These are phyloP conservation scores for Uromys caudimaculatus DNA, from an alignment of 2,797 vertebrate genomes.

Conservation along the genomic window DNA sequence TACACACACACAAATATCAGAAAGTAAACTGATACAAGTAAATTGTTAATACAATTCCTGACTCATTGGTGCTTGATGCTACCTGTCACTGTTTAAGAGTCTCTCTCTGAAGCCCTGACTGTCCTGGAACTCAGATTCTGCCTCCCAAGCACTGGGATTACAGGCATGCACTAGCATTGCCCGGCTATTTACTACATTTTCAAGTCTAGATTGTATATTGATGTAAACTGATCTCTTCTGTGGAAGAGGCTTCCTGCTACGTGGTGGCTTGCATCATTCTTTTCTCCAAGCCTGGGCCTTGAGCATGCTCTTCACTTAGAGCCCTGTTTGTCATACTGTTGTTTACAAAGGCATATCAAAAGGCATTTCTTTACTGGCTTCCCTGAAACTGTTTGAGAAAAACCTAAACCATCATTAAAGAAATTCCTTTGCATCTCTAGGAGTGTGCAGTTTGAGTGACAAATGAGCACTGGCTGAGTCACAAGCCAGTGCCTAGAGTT, in stretches of 20 bases:
- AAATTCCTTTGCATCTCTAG: not conserved
- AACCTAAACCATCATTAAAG: not conserved
- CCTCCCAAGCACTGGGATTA: not conserved
- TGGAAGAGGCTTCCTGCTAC: not conserved
- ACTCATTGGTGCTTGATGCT: not conserved
- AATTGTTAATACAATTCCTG: not conserved
- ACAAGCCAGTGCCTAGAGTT: not conserved
- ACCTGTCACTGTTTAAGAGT: not conserved
- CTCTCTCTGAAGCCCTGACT: not conserved
- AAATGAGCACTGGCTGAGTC: not conserved
- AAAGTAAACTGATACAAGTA: not conserved
- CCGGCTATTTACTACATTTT: not conserved
- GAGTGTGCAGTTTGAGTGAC: not conserved
- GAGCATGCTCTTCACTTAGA: not conserved
- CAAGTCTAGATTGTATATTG: not conserved
- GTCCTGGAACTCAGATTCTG: not conserved
- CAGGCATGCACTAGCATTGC: not conserved
- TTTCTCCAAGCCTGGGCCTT: not conserved
- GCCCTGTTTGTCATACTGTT: not conserved
- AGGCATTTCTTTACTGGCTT: constrained; percentile 7
- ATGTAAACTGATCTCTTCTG: not conserved
- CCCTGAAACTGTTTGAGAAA: not conserved
- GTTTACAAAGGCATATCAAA: not conserved
- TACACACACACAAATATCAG: not conserved
- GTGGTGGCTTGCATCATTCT: too few species aligned